Evolutionary conservation across 2,113 vertebrate species (phyloP).

Genomic region (Lonchura striata): DNA sequence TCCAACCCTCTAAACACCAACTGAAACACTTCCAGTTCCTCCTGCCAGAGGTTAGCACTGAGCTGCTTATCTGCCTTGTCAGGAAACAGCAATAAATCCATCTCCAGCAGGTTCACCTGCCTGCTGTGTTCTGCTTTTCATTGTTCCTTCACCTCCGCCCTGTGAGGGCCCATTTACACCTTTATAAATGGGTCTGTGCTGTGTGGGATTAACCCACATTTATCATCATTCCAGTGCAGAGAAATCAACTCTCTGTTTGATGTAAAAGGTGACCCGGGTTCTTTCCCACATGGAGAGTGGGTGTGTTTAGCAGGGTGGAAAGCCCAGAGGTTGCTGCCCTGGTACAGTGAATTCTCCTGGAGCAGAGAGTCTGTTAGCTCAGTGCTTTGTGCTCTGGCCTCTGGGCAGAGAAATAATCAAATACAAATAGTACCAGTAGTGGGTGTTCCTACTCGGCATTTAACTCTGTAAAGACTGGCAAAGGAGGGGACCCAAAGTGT

Average conservation of each 20-base stretch:
- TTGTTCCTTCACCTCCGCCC: not conserved
- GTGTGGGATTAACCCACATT: not conserved
- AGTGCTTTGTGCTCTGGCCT: not conserved
- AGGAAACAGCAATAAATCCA: not conserved
- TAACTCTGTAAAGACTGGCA: fast-evolving
- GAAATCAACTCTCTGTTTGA: not conserved
- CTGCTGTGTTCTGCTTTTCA: not conserved
- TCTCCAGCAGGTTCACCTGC: not conserved
- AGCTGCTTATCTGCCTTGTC: not conserved
- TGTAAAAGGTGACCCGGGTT: not conserved
- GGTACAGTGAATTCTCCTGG: not conserved
- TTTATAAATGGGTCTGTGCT: not conserved
- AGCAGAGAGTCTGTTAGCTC: not conserved
- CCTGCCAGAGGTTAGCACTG: not conserved
- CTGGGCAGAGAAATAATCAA: not conserved
- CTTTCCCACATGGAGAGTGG: not conserved
- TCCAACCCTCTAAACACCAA: not conserved
- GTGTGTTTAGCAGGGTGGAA: not conserved
- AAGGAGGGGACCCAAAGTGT: not conserved
- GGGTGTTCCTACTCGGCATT: not conserved
- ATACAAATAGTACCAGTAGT: not conserved
- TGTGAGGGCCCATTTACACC: not conserved
- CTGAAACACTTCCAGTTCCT: not conserved
- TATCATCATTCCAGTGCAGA: not conserved
- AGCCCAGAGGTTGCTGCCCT: not conserved